phyloP scores from a whole-genome alignment of 2,888 invertebrate genomes.

The Oscheius myriophilus region DNA sequence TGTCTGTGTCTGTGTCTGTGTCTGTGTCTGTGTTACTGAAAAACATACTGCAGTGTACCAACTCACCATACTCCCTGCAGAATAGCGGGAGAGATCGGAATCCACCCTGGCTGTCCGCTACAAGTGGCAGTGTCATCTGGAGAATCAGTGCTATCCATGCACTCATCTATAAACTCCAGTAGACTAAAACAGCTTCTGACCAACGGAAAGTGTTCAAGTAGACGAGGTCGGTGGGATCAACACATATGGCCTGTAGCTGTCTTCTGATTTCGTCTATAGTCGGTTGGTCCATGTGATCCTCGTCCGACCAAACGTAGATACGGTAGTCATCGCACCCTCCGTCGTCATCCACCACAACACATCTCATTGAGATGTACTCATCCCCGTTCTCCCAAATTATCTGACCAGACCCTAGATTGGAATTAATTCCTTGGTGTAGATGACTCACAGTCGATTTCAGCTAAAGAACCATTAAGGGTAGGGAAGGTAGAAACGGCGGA shows the following conservation, averaged over 20 bases:
- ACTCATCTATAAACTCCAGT: conserved; percentile 40
- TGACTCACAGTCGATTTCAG: conserved; percentile 17
- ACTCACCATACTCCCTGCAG: conserved; percentile 50
- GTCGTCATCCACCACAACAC: conserved; percentile 51
- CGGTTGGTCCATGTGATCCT: conserved; percentile 63
- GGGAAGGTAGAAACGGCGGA: conserved; percentile 6
- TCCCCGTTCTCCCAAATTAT: conserved; percentile 61
- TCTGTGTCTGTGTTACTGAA: too few species aligned
- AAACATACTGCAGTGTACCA: too few species aligned
- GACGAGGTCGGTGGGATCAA: conserved; percentile 60
- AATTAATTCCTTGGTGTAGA: too few species aligned
- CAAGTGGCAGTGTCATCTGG: conserved; percentile 13
- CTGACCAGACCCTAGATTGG: conserved; percentile 48
- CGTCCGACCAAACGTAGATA: conserved; percentile 62
- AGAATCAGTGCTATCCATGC: conserved; percentile 25
- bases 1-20: too few species aligned
- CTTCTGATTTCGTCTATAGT: conserved; percentile 56
- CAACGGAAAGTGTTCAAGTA: conserved; percentile 60
- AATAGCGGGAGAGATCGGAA: conserved; percentile 43
- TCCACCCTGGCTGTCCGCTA: conserved; percentile 35
- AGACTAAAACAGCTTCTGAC: not conserved
- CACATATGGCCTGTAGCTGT: conserved; percentile 54
- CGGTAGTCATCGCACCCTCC: conserved; percentile 54
- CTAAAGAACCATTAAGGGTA: conserved; percentile 12
- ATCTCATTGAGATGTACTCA: conserved; percentile 57